Percentiles rank a stretch among this genome's conserved stretches.
phyloP scores from a whole-genome alignment of 2,888 invertebrate species.

The Euzophera pinguis region DNA sequence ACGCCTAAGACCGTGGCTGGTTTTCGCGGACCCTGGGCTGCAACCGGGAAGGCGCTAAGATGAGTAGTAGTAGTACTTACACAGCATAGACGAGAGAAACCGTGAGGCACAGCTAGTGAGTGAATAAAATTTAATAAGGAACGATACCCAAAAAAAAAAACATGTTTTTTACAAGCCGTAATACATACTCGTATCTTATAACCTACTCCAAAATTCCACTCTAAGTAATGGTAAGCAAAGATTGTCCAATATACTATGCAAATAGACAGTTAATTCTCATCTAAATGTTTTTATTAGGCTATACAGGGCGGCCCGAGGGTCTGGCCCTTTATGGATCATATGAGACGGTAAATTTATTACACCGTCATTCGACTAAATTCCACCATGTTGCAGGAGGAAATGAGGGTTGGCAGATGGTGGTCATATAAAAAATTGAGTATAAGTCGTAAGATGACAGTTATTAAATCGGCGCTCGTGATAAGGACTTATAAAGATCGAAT shows the following conservation, averaged over 20 bases:
- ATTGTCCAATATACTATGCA: conserved; percentile 24
- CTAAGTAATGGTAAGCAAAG: conserved; percentile 14
- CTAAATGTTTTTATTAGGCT: conserved; percentile 33
- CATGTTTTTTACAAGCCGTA: too few species aligned
- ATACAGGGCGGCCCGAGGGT: conserved; percentile 29
- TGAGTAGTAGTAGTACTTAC: too few species aligned
- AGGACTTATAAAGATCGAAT: background rate
- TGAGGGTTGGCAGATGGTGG: conserved; percentile 57
- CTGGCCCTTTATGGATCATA: conserved; percentile 57
- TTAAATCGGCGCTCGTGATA: conserved; percentile 34
- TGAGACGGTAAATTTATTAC: conserved; percentile 58
- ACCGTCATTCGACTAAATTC: conserved; percentile 60
- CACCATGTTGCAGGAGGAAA: conserved; percentile 51
- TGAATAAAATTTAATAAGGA: too few species aligned
- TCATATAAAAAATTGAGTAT: conserved; percentile 29
- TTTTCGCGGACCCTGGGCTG: too few species aligned
- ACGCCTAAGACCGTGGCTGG: too few species aligned
- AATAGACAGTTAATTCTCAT: conserved; percentile 31
- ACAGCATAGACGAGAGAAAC: too few species aligned
- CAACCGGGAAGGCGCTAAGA: too few species aligned
- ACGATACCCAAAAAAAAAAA: too few species aligned
- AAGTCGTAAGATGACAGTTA: conserved; percentile 46
- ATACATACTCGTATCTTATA: background rate
- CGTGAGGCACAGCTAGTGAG: too few species aligned
- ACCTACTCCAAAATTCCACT: conserved; percentile 3